Conservation (phyloP, 1,140 invertebrate genomes). For the Aethina tumida region DNA sequence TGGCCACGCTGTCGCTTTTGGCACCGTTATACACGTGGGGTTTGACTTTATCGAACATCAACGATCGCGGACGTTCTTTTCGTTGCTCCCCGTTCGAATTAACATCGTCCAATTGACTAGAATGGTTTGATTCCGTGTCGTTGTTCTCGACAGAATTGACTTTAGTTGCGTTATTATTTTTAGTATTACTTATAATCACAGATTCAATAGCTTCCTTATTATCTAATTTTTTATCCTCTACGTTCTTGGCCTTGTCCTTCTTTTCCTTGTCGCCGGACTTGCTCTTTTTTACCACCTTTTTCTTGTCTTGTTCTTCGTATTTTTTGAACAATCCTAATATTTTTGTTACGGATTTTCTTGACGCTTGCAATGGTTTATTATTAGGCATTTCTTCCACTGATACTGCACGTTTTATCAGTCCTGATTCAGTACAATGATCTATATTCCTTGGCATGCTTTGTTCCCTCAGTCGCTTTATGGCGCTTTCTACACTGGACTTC, state of each 20-base stretch:
- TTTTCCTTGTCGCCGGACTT: slow-evolving; percentile 17
- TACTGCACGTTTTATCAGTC: slow-evolving; percentile 53
- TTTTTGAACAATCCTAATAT: slow-evolving; percentile 65
- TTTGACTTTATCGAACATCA: slow-evolving; percentile 23
- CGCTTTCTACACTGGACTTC: slow-evolving; percentile 39
- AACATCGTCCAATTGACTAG: slow-evolving; percentile 11
- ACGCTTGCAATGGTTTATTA: slow-evolving; percentile 29
- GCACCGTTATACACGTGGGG: slow-evolving; percentile 16
- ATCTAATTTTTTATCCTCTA: no score
- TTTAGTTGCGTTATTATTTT: slow-evolving; percentile 10
- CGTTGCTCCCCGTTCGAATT: slow-evolving; percentile 13
- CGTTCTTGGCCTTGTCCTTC: slow-evolving; percentile 8
- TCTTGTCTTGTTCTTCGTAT: slow-evolving; percentile 45
- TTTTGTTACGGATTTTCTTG: slow-evolving; percentile 50
- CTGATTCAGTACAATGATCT: slow-evolving; percentile 41
- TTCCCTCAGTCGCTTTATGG: slow-evolving; percentile 47
- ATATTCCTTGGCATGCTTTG: slow-evolving; percentile 50
- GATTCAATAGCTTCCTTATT: slow-evolving; percentile 12
- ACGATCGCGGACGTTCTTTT: slow-evolving; percentile 22
- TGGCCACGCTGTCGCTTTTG: slow-evolving; percentile 15
- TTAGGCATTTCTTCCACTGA: slow-evolving; percentile 54
- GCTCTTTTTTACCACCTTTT: slow-evolving; percentile 23
- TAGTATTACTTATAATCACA: slow-evolving; percentile 19
- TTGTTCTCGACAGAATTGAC: slow-evolving; percentile 12
- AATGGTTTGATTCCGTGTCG: slow-evolving; percentile 6